Conservation (phyloP, 2,113 vertebrate genomes). For the Todiramphus chloris region DNA sequence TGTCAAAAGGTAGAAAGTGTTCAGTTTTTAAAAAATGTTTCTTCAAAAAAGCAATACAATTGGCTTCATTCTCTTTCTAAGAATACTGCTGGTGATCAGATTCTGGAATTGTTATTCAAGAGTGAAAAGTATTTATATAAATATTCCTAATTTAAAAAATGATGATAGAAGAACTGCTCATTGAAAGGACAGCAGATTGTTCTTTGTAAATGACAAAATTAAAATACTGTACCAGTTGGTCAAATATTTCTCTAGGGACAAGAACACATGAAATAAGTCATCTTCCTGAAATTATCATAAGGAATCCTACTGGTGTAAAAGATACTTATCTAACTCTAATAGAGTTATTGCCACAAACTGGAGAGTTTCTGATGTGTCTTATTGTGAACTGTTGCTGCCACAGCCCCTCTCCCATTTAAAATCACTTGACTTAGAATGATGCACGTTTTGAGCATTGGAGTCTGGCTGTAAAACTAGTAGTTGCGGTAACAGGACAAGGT, state of each 20-base stretch:
- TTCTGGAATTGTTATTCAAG: not conserved
- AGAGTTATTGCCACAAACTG: not conserved
- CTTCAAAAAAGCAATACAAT: not conserved
- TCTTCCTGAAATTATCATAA: not conserved
- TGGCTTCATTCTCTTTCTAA: not conserved
- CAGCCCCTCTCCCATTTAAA: slow-evolving; percentile 59
- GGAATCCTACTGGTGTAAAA: not conserved
- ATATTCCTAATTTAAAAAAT: not conserved
- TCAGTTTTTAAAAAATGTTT: not conserved
- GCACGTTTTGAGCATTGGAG: slow-evolving; percentile 60
- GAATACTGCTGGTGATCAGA: not conserved
- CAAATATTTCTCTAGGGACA: not conserved
- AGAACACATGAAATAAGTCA: not conserved
- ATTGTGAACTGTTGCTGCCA: not conserved
- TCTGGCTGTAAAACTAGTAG: slow-evolving; percentile 81
- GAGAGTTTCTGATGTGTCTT: slow-evolving; percentile 17
- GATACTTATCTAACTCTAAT: not conserved
- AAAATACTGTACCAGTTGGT: not conserved
- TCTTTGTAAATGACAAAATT: not conserved
- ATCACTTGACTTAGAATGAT: slow-evolving; percentile 64
- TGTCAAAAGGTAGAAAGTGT: not conserved
- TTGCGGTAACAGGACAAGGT: slow-evolving; percentile 78
- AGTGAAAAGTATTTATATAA: not conserved
- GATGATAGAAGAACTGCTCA: not conserved
- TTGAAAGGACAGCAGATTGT: not conserved